Evolutionary conservation across 1,140 invertebrate species (phyloP), one percentile per base, ranked within the genome.

Genomic region (Druon quercuslanigerum): DNA sequence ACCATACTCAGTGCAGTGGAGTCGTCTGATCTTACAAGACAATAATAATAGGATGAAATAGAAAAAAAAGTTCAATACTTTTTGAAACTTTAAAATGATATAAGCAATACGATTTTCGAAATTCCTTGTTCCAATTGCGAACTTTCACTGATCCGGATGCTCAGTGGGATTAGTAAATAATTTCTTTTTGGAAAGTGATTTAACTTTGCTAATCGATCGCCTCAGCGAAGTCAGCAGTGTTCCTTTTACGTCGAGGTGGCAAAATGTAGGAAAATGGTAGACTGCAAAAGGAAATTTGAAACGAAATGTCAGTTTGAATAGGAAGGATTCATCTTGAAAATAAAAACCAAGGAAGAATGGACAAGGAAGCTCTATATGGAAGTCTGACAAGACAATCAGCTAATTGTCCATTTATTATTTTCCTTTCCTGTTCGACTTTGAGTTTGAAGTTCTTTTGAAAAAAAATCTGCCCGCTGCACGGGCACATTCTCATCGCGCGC

Each of bases 181-280:
- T 66, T 66, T 66, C 12, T 66, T 66, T 66, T 66, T 14, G 25
- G 20, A 40, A 66, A 66, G 57, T 66, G 40, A 66, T 66, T 66
- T 66, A 66, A 66, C 57, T 66, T 66, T 66, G 20, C 12, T 16
- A 33, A 66, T 40, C 57, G 57, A 66, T 66, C 13, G 56, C 17
- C 25, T 66, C 25, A 14, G 16, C 57, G n/a, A 20, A 25, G 11
- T 33, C 33, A 13, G 20, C 9, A 19, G 25, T 60, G 25, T 60
- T 14, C 4, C 0, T 17, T 17, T 14, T 7, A 66, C 16, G 25
- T 40, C 56, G 56, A 57, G 6, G 33, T 25, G 56, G 9, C 17
- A 66, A 40, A 66, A 33, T 0, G 2, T 1, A 33, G 19, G 8
- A 16, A 66, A 66, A 66, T 57, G 56, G n/a, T 20, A n/a, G 17